Conservation (phyloP, 2,113 vertebrate genomes). For the Ariopsis seemanni region DNA sequence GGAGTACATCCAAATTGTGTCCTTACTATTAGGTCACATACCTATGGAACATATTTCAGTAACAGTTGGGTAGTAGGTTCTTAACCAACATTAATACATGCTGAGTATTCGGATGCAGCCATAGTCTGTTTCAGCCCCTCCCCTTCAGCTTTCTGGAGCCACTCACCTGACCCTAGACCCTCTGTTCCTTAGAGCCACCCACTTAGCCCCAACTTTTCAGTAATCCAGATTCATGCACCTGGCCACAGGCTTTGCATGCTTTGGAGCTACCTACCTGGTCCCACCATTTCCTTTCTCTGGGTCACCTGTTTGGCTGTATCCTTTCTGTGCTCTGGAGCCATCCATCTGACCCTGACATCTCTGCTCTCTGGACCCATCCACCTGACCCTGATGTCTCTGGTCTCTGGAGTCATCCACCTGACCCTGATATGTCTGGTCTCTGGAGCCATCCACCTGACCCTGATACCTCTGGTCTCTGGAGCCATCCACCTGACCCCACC, state of each 20-base stretch:
- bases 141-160: neutral
- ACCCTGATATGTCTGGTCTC: neutral
- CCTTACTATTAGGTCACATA: too few species aligned
- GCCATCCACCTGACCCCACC: too few species aligned
- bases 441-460: neutral
- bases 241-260: neutral
- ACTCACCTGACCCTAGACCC: neutral
- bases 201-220: neutral
- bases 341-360: neutral
- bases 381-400: neutral
- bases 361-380: neutral
- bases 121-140: neutral
- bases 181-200: neutral
- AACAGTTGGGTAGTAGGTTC: too few species aligned
- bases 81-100: too few species aligned
- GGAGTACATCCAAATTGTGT: too few species aligned
- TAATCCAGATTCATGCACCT: neutral
- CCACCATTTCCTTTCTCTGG: neutral
- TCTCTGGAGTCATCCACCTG: neutral
- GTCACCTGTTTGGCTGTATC: neutral
- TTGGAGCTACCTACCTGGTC: neutral
- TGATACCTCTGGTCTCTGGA: neutral
- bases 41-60: too few species aligned
- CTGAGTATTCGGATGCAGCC: too few species aligned
- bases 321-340: neutral